A percentile compares a stretch with the other conserved stretches of the same genome.
Conservation (phyloP, 2,888 invertebrate species). For the Dysmachus trigonus region DNA sequence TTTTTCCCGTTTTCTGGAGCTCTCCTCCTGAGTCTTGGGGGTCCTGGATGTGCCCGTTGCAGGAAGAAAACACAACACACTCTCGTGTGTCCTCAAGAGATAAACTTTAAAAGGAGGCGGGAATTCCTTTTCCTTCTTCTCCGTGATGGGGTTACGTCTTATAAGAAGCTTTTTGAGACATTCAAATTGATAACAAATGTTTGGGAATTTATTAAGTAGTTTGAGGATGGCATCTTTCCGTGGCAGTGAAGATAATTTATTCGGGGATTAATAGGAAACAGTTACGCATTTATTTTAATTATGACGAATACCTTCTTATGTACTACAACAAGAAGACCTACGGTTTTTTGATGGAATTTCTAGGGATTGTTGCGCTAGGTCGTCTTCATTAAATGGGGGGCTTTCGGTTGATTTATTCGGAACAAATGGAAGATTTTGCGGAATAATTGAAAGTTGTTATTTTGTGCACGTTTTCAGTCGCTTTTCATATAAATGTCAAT, state of each 20-base stretch:
- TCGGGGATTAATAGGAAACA: neutral
- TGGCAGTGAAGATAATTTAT: neutral
- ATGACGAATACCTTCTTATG: neutral
- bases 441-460: neutral
- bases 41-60: neutral
- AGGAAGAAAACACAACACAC: neutral
- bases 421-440: neutral
- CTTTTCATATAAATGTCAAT: neutral
- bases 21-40: neutral
- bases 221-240: neutral
- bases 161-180: neutral
- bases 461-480: neutral
- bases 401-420: neutral
- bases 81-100: neutral
- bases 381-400: neutral
- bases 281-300: neutral
- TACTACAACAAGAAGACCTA: neutral
- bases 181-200: neutral
- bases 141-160: neutral
- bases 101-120: slow-evolving; percentile 12
- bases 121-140: too few relatives aligned
- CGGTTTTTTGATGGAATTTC: neutral
- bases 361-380: neutral
- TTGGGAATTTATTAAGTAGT: neutral
- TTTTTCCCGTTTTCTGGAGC: neutral